Evolutionary conservation across 2,113 vertebrate species (phyloP).

Genomic region (Zosterops lateralis): DNA sequence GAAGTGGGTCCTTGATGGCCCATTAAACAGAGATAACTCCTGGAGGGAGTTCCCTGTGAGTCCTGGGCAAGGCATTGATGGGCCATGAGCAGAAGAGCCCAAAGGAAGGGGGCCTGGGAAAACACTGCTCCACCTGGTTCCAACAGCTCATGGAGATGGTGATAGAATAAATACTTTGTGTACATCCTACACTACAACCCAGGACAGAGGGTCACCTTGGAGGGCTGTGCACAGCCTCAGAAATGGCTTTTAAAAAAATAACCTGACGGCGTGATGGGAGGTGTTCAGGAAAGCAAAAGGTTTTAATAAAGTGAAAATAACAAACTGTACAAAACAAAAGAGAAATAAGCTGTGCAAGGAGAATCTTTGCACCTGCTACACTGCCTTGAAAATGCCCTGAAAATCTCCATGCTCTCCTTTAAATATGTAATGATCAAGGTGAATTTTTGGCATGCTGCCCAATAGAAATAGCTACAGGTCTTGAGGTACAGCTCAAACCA

Average conservation of each 20-base stretch:
- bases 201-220: not conserved
- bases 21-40: too few species aligned
- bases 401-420: not conserved
- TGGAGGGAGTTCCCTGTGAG: too few species aligned
- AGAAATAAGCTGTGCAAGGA: not conserved
- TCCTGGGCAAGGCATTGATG: too few species aligned
- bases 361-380: not conserved
- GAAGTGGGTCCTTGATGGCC: too few species aligned
- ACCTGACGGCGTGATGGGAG: accelerated
- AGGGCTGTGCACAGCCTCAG: not conserved
- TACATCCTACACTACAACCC: too few species aligned
- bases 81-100: too few species aligned
- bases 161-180: too few species aligned
- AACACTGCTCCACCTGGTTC: too few species aligned
- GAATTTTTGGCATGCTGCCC: not conserved
- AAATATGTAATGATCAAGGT: not conserved
- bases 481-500: not conserved
- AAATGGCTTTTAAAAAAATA: not conserved
- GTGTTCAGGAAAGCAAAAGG: not conserved
- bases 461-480: not conserved
- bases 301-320: not conserved
- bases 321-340: not conserved
- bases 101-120: too few species aligned
- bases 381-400: not conserved
- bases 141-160: too few species aligned